These are phyloP conservation scores for Microplitis mediator DNA, from an alignment of 1,140 invertebrate species.

Conservation along the genomic window DNA sequence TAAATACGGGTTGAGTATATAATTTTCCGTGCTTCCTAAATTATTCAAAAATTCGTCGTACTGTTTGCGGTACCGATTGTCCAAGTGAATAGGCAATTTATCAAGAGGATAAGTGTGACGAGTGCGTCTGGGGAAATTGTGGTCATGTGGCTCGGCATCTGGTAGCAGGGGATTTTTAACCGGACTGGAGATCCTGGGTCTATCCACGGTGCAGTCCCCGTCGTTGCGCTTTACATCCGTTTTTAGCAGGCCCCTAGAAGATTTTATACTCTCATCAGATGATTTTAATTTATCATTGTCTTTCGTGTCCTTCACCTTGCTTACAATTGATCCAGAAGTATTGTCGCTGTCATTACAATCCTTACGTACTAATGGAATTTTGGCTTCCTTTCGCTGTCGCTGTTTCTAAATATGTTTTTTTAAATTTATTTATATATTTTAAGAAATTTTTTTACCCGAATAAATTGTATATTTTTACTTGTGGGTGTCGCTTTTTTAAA, in stretches of 20 bases:
- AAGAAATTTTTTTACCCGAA: no score
- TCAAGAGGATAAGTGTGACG: not conserved
- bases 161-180: not conserved
- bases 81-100: not conserved
- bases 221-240: conserved; percentile 18
- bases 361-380: no score
- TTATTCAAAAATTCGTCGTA: no score
- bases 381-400: not conserved
- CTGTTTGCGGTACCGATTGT: not conserved
- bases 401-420: no score
- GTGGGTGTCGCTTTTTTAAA: no score
- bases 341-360: not conserved
- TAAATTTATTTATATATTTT: no score
- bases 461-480: no score
- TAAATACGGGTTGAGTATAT: no score
- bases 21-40: no score
- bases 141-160: not conserved
- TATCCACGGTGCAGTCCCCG: conserved; percentile 14
- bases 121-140: not conserved
- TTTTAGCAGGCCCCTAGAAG: not conserved
- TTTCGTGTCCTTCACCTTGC: not conserved
- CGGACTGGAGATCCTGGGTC: not conserved
- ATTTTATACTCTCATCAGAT: not conserved
- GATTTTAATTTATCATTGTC: not conserved
- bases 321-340: not conserved